Base-by-base conservation (phyloP, 2,888 invertebrate genomes). In the Abrostola tripartita region DNA sequence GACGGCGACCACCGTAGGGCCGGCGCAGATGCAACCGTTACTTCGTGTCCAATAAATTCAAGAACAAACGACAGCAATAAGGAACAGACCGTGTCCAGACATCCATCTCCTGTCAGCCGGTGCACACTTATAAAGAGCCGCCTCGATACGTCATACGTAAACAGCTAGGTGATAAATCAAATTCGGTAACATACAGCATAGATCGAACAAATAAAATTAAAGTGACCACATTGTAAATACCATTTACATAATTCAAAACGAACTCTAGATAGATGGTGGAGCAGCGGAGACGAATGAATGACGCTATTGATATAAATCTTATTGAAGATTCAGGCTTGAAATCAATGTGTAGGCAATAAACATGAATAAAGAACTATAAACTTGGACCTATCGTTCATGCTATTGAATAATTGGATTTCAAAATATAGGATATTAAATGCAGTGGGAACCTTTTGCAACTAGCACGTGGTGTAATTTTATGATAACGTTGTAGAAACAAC, bases 41-140 rank as follows among this genome's bases (percentile, higher is more conserved):
- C 86, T 90, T 91, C 92, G 92, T 92, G 91, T 89, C 88, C 90
- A 91, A 93, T 93, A 93, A 92, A 93, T 91, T 88, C 85, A 88
- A 88, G 88, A 89, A 90, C 89, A 91, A 93, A 90, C 90, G 90
- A 91, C 91, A 87, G 90, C 90, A 88, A 90, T 90, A 89, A 91
- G 90, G 90, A 89, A 92, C 88, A 83, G 72, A 79, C 79, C 75
- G 81, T 76, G 82, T 85, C 84, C 82, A 85, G 85, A 86, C 91
- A 92, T 93, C 90, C 89, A 91, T 93, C 92, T 89, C 84, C 85
- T 88, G 91, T 93, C 92, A 87, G 83, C 75, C 82, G 66, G 70
- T 78, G 76, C 69, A 76, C 77, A 62, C 85, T 85, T 81, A 84
- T 81, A 87, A 85, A 85, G 83, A 85, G 83, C 84, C 86, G 85